Base-by-base conservation (phyloP, 2,888 invertebrate genomes). In the Synergus umbraculus region DNA sequence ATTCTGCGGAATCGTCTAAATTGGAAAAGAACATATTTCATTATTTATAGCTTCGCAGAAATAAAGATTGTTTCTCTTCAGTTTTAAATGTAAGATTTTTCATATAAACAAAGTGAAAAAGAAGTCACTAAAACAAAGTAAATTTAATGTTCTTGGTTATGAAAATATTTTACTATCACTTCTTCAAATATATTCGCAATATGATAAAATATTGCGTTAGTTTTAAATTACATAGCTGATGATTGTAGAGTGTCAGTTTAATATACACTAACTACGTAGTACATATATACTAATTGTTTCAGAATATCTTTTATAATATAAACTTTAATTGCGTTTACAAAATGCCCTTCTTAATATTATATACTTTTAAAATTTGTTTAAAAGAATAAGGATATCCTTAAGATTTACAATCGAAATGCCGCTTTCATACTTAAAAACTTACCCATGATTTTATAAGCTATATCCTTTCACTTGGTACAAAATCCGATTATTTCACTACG, bases 1-100 rank as follows among this genome's bases (percentile, higher is more conserved):
- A 90, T 73, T 91, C 89, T 10, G 86, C 85, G 37, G 89, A 85
- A 76, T 92, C 91, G 63, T 90, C 92, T 91, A 60, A 78, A 85
- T 85, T 65, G 66, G 58, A 64, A 77, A 63, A 69, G 65, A 37
- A 18, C 13, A 63, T 41, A 13, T 29, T 3, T 29, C 29, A 29
- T 66, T 9, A 12, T 63, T 9, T 4, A 44, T 77, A 58, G 0
- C 3, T 1, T 18, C 3, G 0, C 18, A 1, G 18, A 58, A 58
- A 58, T 58, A 37, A 37, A 37, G 5, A 37, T 37, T 37, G 4
- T 37, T 37, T 37, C 37, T 37, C 37, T 37, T 4, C 37, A 37
- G 5, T 37, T 37, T 5, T 37, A 37, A 37, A 4, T 37, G 5
- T 37, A 37, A 4, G 0, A 5, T 37, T 64, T 37, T 64, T 3